Evolutionary conservation across 2,113 vertebrate genomes (phyloP).

Genomic region (Calidris pygmaea): DNA sequence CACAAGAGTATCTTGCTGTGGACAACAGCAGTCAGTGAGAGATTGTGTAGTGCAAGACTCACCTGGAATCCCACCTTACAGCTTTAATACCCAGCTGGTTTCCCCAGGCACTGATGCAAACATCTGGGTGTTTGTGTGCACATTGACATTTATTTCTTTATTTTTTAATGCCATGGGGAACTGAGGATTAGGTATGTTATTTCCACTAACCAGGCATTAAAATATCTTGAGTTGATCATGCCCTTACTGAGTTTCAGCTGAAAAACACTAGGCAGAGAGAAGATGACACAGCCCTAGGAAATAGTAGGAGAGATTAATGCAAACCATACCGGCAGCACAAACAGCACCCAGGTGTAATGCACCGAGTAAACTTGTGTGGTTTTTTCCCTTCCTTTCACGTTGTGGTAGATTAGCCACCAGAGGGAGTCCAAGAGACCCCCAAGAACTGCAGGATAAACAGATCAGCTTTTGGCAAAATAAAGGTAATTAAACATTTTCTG

Average conservation of each 20-base stretch:
- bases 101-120: slow-evolving; percentile 5
- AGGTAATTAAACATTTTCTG: slow-evolving; percentile 38
- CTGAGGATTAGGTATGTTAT: neutral
- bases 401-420: slow-evolving; percentile 26
- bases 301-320: neutral
- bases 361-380: neutral
- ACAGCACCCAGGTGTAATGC: neutral
- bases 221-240: neutral
- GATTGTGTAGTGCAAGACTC: neutral
- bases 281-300: neutral
- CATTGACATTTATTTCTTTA: slow-evolving; percentile 23
- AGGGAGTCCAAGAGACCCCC: slow-evolving; percentile 56
- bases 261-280: neutral
- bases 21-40: neutral
- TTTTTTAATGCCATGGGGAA: neutral
- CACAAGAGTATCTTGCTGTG: neutral
- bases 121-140: neutral
- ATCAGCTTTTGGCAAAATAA: slow-evolving; percentile 23
- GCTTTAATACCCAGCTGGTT: neutral
- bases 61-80: neutral
- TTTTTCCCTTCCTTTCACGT: neutral
- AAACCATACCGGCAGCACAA: neutral
- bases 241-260: neutral
- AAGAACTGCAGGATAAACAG: slow-evolving; percentile 1
- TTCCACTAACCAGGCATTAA: slow-evolving; percentile 15